phyloP scores from a whole-genome alignment of 2,888 invertebrate genomes.

The Xestia ashworthii region DNA sequence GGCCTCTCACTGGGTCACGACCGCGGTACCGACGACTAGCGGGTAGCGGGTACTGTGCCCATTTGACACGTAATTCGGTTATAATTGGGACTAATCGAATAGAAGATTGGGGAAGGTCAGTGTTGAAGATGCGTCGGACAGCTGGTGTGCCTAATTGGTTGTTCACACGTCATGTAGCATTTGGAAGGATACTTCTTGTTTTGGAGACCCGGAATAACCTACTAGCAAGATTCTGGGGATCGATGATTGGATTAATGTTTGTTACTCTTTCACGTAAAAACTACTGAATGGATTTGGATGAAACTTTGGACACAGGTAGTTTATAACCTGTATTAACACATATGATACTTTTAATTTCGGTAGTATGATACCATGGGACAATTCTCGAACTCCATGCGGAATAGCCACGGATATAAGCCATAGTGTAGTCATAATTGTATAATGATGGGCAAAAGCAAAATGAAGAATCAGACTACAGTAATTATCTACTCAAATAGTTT shows the following conservation, averaged over 20 bases:
- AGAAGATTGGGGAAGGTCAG: slow-evolving; percentile 77
- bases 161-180: slow-evolving; percentile 5
- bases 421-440: neutral
- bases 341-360: too few species aligned
- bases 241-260: too few species aligned
- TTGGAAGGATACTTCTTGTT: neutral
- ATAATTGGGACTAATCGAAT: slow-evolving; percentile 75
- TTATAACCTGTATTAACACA: too few species aligned
- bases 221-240: too few species aligned
- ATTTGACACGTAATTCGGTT: slow-evolving; percentile 68
- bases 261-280: too few species aligned
- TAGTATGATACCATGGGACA: too few species aligned
- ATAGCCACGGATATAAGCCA: too few species aligned
- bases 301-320: too few species aligned
- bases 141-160: slow-evolving; percentile 30
- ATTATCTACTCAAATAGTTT: slow-evolving; percentile 69
- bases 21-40: slow-evolving; percentile 54
- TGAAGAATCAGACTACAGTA: slow-evolving; percentile 53
- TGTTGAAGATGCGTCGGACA: slow-evolving; percentile 46
- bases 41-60: slow-evolving; percentile 34
- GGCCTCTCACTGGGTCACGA: slow-evolving; percentile 83
- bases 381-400: too few species aligned
- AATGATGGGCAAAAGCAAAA: neutral
- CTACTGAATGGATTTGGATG: too few species aligned
- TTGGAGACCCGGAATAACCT: neutral